Percentiles rank a stretch among this genome's conserved stretches.
Evolutionary conservation across 2,888 invertebrate genomes (phyloP).

Genomic region (Xylophagus ater): DNA sequence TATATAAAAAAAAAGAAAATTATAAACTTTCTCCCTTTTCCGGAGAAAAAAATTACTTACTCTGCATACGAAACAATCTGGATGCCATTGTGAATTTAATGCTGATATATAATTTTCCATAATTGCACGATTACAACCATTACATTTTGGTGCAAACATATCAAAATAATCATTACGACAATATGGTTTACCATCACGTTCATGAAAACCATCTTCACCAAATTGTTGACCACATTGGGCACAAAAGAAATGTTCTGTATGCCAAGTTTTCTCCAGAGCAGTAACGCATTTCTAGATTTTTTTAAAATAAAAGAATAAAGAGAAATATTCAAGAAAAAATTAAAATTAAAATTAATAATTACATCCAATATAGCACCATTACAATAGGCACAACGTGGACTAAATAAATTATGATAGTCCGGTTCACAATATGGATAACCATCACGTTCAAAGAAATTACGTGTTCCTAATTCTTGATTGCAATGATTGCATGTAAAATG

Average conservation of each 20-base stretch:
- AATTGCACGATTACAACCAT: conserved; percentile 89
- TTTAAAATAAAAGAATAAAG: conserved; percentile 42
- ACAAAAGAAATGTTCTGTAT: conserved; percentile 98
- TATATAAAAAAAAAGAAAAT: conserved; percentile 4
- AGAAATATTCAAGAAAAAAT: not conserved
- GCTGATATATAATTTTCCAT: conserved; percentile 98
- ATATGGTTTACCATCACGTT: conserved; percentile 89
- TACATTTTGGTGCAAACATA: conserved; percentile 97
- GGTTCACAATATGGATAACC: conserved; percentile 96
- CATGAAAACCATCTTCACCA: conserved; percentile 97
- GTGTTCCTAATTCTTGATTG: conserved; percentile 89
- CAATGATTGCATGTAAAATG: conserved; percentile 98
- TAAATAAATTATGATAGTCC: conserved; percentile 97
- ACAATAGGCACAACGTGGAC: conserved; percentile 97
- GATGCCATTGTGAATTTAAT: conserved; percentile 95
- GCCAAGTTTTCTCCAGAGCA: conserved; percentile 95
- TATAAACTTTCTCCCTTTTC: too few relatives aligned
- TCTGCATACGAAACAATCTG: conserved; percentile 97
- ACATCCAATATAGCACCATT: conserved; percentile 98
- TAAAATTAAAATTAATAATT: conserved; percentile 42
- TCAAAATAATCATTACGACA: conserved; percentile 94
- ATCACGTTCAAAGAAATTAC: conserved; percentile 97
- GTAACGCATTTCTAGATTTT: conserved; percentile 99
- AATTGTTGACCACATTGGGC: conserved; percentile 95
- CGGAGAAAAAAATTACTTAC: conserved; percentile 54